Evolutionary conservation across 2,113 vertebrate species (phyloP).

Genomic region (Callionymus lyra): DNA sequence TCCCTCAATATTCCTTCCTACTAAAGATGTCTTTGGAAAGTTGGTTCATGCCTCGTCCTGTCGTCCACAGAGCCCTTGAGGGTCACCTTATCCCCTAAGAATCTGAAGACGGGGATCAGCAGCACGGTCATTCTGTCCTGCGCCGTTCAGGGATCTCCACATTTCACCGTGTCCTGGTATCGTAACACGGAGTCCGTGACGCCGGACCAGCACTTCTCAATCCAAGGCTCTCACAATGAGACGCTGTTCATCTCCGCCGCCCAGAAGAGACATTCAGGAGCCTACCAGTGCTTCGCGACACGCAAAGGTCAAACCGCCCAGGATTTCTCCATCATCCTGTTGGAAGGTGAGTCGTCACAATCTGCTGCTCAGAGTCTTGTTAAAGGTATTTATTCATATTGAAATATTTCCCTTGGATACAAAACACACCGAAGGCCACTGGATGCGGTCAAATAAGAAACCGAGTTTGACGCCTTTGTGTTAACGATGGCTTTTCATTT

Average conservation of each 20-base stretch:
- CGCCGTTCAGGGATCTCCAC: conserved; percentile 86
- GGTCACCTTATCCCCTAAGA: conserved; percentile 96
- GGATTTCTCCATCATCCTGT: conserved; percentile 89
- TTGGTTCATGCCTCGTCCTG: too few relatives aligned
- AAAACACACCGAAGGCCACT: too few relatives aligned
- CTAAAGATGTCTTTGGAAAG: too few relatives aligned
- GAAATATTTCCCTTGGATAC: too few relatives aligned
- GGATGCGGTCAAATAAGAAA: too few relatives aligned
- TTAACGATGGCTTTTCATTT: too few relatives aligned
- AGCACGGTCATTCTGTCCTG: conserved; percentile 96
- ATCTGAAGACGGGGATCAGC: conserved; percentile 95
- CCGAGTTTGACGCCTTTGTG: too few relatives aligned
- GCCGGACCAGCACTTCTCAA: conserved; percentile 87
- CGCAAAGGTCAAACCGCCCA: conserved; percentile 89
- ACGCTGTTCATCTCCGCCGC: conserved; percentile 91
- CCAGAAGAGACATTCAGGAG: conserved; percentile 93
- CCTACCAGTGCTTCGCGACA: conserved; percentile 95
- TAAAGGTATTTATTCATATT: too few relatives aligned
- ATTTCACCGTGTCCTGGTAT: conserved; percentile 89
- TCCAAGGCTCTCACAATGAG: conserved; percentile 92
- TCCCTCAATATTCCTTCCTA: not conserved
- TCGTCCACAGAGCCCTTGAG: conserved; percentile 79
- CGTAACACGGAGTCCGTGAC: conserved; percentile 87
- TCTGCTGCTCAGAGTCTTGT: too few relatives aligned
- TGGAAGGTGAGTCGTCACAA: conserved; percentile 83